Base-by-base conservation (phyloP, 1,140 invertebrate species). In the Lordiphosa clarofinis region DNA sequence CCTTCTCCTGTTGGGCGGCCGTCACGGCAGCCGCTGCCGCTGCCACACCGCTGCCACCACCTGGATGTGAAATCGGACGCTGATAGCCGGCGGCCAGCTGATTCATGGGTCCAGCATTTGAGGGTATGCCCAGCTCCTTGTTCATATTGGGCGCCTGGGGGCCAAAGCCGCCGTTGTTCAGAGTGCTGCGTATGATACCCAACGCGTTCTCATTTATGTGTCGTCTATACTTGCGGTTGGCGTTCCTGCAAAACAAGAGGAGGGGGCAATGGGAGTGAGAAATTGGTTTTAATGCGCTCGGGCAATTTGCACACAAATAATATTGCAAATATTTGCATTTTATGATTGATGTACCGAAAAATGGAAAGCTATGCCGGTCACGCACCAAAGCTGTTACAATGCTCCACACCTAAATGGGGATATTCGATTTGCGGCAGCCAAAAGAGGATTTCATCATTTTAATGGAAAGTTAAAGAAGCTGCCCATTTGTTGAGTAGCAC, bases 321-420 rank as follows among this genome's bases (percentile, higher is more conserved):
- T 67, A 76, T 73, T 69, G 69, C 66, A 78, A 78, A 84, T 84
- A 84, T 84, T 84, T 84, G 79, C 78, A 78, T 84, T 84, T 84
- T 84, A 84, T 84, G 78, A 84, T 84, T 84, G 78, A 84, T 84
- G 78, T 84, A 73, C 48, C 55, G 46, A 49, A 59, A 72, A 55
- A 64, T 52, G 56, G 33, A 47, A 43, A 52, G 59, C 60, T 52
- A 81, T 81, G 68, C 76, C n/a, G 37, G 54, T 69, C 76, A 82
- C 78, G 78, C 69, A 73, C 67, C 52, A 52, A 55, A 46, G 44
- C 33, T 31, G 28, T 31, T 31, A 31, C 47, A 49, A 36, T 9
- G 12, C 52, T 15, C 13, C 0, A 21, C 24, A 21, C 9, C 31
- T 7, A 13, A 43, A 10, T 5, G n/a, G 8, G 9, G 11, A 21